These are phyloP conservation scores for Harlomillsia oculata DNA, from an alignment of 1,140 invertebrate species.

Conservation along the genomic window DNA sequence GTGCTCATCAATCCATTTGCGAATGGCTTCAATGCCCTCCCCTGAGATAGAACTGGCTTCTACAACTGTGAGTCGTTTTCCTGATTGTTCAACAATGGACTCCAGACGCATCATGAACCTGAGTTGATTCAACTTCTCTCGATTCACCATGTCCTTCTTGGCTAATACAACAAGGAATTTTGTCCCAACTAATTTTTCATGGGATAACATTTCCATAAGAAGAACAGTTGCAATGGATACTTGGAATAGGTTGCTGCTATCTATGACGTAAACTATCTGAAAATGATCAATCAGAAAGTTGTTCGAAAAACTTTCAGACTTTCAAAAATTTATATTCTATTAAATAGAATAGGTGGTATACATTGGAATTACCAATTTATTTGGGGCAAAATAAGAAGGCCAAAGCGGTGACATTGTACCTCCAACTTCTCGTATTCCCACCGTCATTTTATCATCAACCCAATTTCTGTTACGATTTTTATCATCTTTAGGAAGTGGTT, in stretches of 20 bases:
- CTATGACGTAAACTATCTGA: slow-evolving; percentile 34
- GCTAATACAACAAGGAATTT: slow-evolving; percentile 58
- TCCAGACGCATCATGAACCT: slow-evolving; percentile 62
- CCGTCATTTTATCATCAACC: slow-evolving; percentile 16
- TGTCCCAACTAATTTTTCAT: slow-evolving; percentile 26
- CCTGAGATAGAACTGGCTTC: slow-evolving; percentile 62
- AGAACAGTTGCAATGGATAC: slow-evolving; percentile 35
- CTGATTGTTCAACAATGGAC: slow-evolving; percentile 42
- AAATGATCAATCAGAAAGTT: not conserved
- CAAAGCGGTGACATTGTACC: slow-evolving; percentile 68
- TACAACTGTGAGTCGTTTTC: slow-evolving; percentile 50
- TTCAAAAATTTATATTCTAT: not conserved
- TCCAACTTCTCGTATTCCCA: slow-evolving; percentile 55
- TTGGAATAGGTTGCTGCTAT: slow-evolving; percentile 36
- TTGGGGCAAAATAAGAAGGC: slow-evolving; percentile 58
- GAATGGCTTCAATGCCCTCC: slow-evolving; percentile 55
- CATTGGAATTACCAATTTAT: slow-evolving; percentile 46
- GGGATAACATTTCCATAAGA: slow-evolving; percentile 36
- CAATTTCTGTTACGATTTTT: slow-evolving; percentile 6
- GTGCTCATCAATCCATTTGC: slow-evolving; percentile 45
- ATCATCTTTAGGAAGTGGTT: not conserved
- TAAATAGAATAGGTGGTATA: not conserved
- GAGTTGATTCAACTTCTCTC: slow-evolving; percentile 71
- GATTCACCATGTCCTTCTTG: slow-evolving; percentile 71
- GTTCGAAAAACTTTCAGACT: not conserved